Base-by-base conservation (phyloP, 2,888 invertebrate species). In the Pristionchus japonicus region DNA sequence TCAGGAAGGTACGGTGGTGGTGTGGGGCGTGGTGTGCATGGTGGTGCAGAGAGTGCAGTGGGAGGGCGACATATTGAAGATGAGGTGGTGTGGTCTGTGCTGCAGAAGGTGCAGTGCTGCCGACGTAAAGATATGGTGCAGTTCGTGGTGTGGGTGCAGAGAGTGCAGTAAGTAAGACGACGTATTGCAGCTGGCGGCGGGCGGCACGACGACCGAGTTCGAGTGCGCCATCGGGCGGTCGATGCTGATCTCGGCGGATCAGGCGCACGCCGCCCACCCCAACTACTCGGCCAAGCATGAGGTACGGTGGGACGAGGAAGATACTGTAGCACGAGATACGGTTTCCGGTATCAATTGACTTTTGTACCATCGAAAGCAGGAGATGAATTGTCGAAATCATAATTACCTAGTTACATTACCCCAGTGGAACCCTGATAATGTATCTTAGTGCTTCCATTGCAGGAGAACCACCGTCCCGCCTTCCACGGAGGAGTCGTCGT, bases 241-340 rank as follows among this genome's bases (percentile, higher is more conserved):
- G 13, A 94, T 95, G 89, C 93, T 96, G 93, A 93, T 95, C 74
- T 93, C 93, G 23, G 95, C 94, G 47, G 95, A 95, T 90, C 95
- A 95, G 92, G 91, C 91, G 15, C 92, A 92, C 80, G 93, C 93
- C 27, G 90, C 91, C 17, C 95, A 96, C 92, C 96, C 96, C 0
- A 96, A 96, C 91, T 96, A 95, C 91, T 89, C 94, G 94, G 90
- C 88, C 20, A 94, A 94, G 74, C 94, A 94, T 92, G 95, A 95
- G 89, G 95, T 95, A 87, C 27, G 61, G 31, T 43, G 31, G 34
- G n/a, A 31, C 23, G 77, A 84, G 27, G 23, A 13, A 23, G 27
- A 11, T 64, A 43, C 40, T 40, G 61, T 47, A 82, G 64, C 6
- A 2, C 17, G 20, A 3, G 27, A 70, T 70, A 37, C 37, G 40